Base-by-base conservation (phyloP, 2,797 vertebrate species). In the Buceros bicornis region DNA sequence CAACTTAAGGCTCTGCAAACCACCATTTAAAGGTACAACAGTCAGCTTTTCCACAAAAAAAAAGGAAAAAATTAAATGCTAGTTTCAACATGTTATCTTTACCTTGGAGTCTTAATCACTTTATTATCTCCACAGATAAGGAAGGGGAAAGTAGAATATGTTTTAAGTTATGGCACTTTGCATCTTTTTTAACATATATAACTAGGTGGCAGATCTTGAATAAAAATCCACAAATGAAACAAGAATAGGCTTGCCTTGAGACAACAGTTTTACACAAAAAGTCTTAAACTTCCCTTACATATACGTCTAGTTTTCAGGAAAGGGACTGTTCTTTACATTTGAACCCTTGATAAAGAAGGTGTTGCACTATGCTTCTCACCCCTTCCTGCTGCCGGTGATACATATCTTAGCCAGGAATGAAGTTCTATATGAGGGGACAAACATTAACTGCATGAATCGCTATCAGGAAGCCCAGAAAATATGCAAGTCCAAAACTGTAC, bases 311-410 rank as follows among this genome's bases (percentile, higher is more conserved):
- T 70, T 61, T 76, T 70, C 37, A 89, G 33, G 21, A 58, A 48
- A 51, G 6, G 7, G 5, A 19, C 42, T 69, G 16, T 6, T 56
- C 33, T 62, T 66, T 29, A 29, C 43, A 16, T 60, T 74, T 29
- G 15, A 57, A 67, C 5, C 37, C 18, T 54, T 13, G 8, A 57
- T 33, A 31, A 35, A 25, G 81, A 22, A 47, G 1, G 4, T 29
- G 8, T 42, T 91, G 8, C 6, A 37, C 37, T 37, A n/a, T 48
- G 47, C 19, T 11, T 0, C 3, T 1, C 17, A 3, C 5, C 13
- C 2, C 0, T 5, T 25, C 25, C 11, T 3, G 3, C 53, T n/a
- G 18, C n/a, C 47, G 37, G 8, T 26, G 16, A 48, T 28, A 62
- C 40, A 65, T 21, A 6, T 29, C 22, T 60, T 19, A 80, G 33